Percentiles rank a stretch among this genome's conserved stretches.
Evolutionary conservation across 2,797 vertebrate species (phyloP).

Genomic region (Acrossocheilus wenchowensis): DNA sequence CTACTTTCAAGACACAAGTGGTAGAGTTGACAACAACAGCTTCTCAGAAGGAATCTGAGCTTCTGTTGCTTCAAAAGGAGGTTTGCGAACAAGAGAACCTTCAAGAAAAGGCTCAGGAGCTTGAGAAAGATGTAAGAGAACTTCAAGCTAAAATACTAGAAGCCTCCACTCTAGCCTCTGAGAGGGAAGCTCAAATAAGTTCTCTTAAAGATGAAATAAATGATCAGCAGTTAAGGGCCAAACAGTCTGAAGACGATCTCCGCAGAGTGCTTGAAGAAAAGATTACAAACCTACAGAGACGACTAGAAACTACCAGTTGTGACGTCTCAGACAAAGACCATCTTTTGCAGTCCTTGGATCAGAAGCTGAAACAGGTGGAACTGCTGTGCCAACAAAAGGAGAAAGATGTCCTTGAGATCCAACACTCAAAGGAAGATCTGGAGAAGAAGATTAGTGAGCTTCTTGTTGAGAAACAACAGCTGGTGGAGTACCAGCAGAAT

Average conservation of each 20-base stretch:
- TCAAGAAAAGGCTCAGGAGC: slow-evolving; percentile 50
- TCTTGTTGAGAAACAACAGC: slow-evolving; percentile 31
- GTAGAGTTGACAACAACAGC: slow-evolving; percentile 70
- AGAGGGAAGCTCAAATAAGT: slow-evolving; percentile 34
- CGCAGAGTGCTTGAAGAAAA: slow-evolving; percentile 66
- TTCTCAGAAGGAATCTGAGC: background rate
- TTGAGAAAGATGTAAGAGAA: slow-evolving; percentile 61
- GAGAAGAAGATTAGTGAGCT: slow-evolving; percentile 37
- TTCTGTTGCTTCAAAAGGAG: slow-evolving; percentile 14
- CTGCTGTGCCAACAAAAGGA: slow-evolving; percentile 48
- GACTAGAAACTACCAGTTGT: slow-evolving; percentile 37
- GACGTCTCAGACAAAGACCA: slow-evolving; percentile 28
- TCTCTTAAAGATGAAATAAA: slow-evolving; percentile 31
- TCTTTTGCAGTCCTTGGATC: slow-evolving; percentile 32
- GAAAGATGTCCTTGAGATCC: slow-evolving; percentile 7
- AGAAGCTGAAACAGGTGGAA: slow-evolving; percentile 46
- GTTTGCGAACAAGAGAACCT: slow-evolving; percentile 56
- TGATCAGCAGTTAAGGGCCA: slow-evolving; percentile 1
- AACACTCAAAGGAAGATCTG: slow-evolving; percentile 38
- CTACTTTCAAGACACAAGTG: slow-evolving; percentile 71
- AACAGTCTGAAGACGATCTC: slow-evolving; percentile 44
- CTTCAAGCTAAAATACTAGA: slow-evolving; percentile 76
- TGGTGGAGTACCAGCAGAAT: slow-evolving; percentile 9
- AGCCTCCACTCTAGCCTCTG: slow-evolving; percentile 63
- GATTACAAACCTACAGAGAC: slow-evolving; percentile 25